Percentiles rank a stretch among this genome's conserved stretches.
Conservation (phyloP, 2,888 invertebrate species). For the Bedellia somnulentella region DNA sequence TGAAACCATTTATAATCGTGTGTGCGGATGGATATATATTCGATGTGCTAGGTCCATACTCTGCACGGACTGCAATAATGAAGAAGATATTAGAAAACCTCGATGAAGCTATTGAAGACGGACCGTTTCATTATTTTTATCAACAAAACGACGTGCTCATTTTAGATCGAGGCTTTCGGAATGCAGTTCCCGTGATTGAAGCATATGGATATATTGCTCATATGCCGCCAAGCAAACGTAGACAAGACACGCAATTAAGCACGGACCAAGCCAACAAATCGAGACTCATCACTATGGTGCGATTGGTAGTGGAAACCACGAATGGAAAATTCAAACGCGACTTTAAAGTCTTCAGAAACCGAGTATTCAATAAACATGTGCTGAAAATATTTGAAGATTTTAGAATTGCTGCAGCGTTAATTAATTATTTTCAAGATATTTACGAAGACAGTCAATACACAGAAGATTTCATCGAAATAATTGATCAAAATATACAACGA, state of each 20-base stretch:
- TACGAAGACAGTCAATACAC: too few relatives aligned
- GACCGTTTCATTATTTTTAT: background rate
- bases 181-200: constrained; percentile 2
- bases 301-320: constrained; percentile 12
- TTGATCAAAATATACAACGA: too few relatives aligned
- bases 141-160: constrained; percentile 1
- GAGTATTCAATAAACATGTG: constrained; percentile 9
- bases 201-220: constrained; percentile 1
- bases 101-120: too few relatives aligned
- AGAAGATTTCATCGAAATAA: too few relatives aligned
- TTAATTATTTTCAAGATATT: too few relatives aligned
- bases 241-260: background rate
- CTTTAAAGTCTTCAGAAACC: constrained; percentile 9
- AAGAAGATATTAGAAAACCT: background rate
- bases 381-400: constrained; percentile 8
- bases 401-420: constrained; percentile 10
- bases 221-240: constrained; percentile 1
- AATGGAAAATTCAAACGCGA: constrained; percentile 11
- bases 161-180: constrained; percentile 2
- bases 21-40: too few relatives aligned
- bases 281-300: constrained; percentile 8
- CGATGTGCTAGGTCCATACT: constrained; percentile 9
- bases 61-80: constrained; percentile 6
- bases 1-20: too few relatives aligned
- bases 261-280: constrained; percentile 8